Base-by-base conservation (phyloP, 2,113 vertebrate species). In the Cyprinodon variegatus region DNA sequence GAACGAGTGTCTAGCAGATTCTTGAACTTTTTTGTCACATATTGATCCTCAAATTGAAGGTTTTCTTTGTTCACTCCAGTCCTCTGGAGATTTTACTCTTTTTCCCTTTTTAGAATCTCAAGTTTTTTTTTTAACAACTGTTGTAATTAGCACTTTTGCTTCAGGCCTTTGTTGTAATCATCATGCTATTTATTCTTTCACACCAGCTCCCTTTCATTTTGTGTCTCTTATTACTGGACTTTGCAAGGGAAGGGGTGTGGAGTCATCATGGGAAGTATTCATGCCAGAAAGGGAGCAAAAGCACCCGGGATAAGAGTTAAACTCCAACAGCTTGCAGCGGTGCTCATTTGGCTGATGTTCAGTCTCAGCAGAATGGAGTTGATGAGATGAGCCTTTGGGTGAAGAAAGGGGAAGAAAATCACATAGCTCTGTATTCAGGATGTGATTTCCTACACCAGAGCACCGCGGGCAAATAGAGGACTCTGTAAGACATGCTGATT, bases 351-450 rank as follows among this genome's bases (percentile, higher is more conserved):
- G 50, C 17, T 57, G 50, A 57, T 57, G 50, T 57, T 57, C 50
- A 57, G 50, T 57, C 50, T 57, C 50, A 57, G 50, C 50, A 57
- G 50, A 57, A 57, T 57, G 50, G 50, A 57, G 50, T 4, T 63
- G 61, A 63, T 63, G 61, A 63, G 37, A 20, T 63, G 61, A 63
- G 37, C 37, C 38, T 63, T 63, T 63, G 61, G 36, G 61, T 39
- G 13, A 14, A 10, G 37, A 63, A 39, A 63, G 14, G 5, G 46
- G 46, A 11, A 57, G 15, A 38, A 17, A 13, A 38, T 62, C 4
- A 29, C 61, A 12, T 63, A 37, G 61, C 37, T 63, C 61, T 38
- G 15, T 17, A 29, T 38, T 63, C 14, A 39, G 9, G 9, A 9
- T 63, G 4, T 62, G 61, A 7, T 38, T 40, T 40, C 43, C 40